Base-by-base conservation (phyloP, 2,888 invertebrate species). In the Coremacera marginata region DNA sequence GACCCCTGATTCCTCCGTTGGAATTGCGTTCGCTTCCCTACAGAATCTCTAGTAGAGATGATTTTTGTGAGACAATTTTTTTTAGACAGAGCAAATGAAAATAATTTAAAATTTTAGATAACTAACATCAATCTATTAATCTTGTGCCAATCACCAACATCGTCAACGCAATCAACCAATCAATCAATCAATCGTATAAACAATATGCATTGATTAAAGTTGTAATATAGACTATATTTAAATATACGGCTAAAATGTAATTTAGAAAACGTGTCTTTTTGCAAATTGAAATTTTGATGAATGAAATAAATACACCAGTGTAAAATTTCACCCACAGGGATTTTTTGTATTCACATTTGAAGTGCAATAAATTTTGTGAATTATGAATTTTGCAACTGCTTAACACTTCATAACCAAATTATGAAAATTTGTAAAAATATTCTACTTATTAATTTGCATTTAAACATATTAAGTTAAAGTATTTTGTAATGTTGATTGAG, bases 211-310 rank as follows among this genome's bases (percentile, higher is more conserved):
- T 22, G 67, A 9, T 67, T 44, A n/a, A 37, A 67, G 37, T 67
- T 37, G 27, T 44, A 5, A 67, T 31, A 22, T 22, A 0, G 8
- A 8, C 44, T 44, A 3, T 34, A n/a, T n/a, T 67, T 67, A 16
- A 31, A 37, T 34, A 19, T 67, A 8, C 67, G 44, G n/a, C 34
- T 44, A 37, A 19, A 67, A 67, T 67, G 31, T 37, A 67, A 67
- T 67, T 67, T 44, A 44, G 67, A 67, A 37, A 67, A 67, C 67
- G 67, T 67, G 67, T 67, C 67, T 37, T 67, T 67, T 65, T 37
- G 19, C 67, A 37, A 67, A 67, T 67, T 37, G 67, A 67, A 37
- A 67, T 37, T 37, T 19, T 5, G 22, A 37, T 67, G 16, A 65
- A 60, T 27, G 25, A 22, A 60, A 60, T 27, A 27, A 27, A 22